Base-by-base conservation (phyloP, 2,888 invertebrate genomes). In the Apotomis betuletana region DNA sequence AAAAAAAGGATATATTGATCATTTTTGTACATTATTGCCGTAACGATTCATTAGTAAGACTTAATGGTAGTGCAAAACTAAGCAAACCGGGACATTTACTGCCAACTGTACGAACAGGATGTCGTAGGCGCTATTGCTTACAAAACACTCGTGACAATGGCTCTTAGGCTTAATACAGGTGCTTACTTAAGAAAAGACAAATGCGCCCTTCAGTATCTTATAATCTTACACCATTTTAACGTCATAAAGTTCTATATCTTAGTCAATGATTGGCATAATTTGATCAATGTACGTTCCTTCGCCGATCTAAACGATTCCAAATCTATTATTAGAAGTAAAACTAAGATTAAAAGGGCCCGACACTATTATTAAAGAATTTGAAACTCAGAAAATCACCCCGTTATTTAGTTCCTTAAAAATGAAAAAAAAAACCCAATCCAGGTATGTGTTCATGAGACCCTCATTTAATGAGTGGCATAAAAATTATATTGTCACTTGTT, bases 81-180 rank as follows among this genome's bases (percentile, higher is more conserved):
- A 9, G 10, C n/a, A n/a, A n/a, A n/a, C 0, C 5, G 49, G 6
- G 49, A 49, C 12, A 44, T 4, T 55, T 13, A 27, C 3, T 44
- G 36, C 5, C 38, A 38, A 55, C 15, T 38, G 13, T 55, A 13
- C 13, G 12, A 46, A 69, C 69, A 69, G 62, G 55, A 69, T 62
- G 55, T 49, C 55, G 69, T 69, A 57, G 55, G 69, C 12, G 62
- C 55, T 6, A 57, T 49, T 46, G 46, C 69, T 49, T 49, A 69
- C 57, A 69, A 46, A 49, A 62, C 62, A 36, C 38, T 62, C 38
- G 49, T 62, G 55, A 15, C 61, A 55, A 61, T 69, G 54, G 10
- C 46, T 13, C 38, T 69, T 55, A 54, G 15, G 9, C 38, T 62
- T 10, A 64, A 10, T 5, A 6, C 3, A 6, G 9, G 9, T 10